phyloP scores from a whole-genome alignment of 2,888 invertebrate genomes.

The Stenoptilia bipunctidactyla region DNA sequence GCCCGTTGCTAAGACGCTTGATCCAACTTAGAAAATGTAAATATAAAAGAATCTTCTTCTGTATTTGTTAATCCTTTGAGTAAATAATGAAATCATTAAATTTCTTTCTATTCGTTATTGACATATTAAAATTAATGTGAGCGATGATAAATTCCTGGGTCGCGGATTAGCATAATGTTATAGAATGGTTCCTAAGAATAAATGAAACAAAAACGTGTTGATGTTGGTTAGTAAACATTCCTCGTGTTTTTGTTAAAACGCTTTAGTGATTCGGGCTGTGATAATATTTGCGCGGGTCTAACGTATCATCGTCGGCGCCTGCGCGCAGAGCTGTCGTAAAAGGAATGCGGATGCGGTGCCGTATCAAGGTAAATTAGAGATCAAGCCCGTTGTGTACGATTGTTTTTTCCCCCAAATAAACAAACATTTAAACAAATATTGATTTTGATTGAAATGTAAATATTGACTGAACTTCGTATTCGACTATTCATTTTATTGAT shows the following conservation, averaged over 20 bases:
- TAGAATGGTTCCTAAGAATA: not conserved
- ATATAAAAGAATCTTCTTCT: constrained; percentile 28
- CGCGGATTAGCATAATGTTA: not conserved
- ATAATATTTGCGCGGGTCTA: constrained; percentile 54
- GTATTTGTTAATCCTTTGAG: not conserved
- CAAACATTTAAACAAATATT: not conserved
- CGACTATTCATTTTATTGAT: too few relatives aligned
- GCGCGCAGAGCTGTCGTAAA: not conserved
- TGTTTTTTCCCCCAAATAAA: not conserved
- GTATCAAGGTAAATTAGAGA: constrained; percentile 8
- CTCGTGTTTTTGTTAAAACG: not conserved
- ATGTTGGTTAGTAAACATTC: not conserved
- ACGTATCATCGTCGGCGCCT: constrained; percentile 1
- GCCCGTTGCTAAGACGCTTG: constrained; percentile 44
- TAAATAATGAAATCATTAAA: too few relatives aligned
- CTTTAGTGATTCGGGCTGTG: constrained; percentile 23
- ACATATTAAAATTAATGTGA: constrained; percentile 2
- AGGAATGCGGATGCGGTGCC: not conserved
- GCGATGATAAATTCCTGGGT: constrained; percentile 8
- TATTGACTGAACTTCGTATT: too few relatives aligned
- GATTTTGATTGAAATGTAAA: not conserved
- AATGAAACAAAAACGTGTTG: not conserved
- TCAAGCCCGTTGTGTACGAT: not conserved
- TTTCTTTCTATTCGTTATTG: not conserved
- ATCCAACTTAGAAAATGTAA: constrained; percentile 11